phyloP scores from a whole-genome alignment of 2,113 vertebrate species.

The Apteryx owenii region DNA sequence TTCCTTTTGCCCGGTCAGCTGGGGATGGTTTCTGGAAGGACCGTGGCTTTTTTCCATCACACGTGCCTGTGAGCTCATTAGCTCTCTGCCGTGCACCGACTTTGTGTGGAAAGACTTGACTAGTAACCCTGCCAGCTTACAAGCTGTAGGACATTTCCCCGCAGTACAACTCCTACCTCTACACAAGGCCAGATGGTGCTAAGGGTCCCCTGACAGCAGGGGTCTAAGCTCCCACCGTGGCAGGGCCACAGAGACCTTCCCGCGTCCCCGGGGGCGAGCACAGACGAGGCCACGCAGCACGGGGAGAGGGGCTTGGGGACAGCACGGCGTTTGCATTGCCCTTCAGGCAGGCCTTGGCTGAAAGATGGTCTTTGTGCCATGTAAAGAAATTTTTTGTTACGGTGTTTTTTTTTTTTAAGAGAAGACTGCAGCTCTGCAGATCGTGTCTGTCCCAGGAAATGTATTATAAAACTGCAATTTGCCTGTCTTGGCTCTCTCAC shows the following conservation, averaged over 20 bases:
- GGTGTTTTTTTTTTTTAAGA: background rate
- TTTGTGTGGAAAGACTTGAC: background rate
- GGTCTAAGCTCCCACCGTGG: background rate
- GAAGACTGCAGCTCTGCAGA: constrained; percentile 7
- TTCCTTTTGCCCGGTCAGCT: background rate
- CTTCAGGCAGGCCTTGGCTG: background rate
- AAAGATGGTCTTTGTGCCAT: background rate
- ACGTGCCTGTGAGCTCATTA: background rate
- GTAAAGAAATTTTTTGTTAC: background rate
- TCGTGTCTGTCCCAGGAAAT: constrained; percentile 34
- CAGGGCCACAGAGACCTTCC: background rate
- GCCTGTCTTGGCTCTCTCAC: constrained; percentile 45
- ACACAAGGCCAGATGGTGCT: background rate
- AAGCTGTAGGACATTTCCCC: background rate
- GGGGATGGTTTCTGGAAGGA: background rate
- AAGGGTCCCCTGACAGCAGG: background rate
- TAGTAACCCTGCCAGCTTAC: background rate
- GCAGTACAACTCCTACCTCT: background rate
- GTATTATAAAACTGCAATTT: constrained; percentile 46
- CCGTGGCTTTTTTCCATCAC: background rate
- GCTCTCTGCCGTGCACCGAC: background rate
- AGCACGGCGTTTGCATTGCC: rapidly evolving
- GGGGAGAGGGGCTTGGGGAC: background rate
- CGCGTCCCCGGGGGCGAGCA: rapidly evolving
- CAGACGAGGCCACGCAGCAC: background rate